Percentiles rank a stretch among this genome's conserved stretches.
Evolutionary conservation across 2,113 vertebrate species (phyloP).

Genomic region (Manacus vitellinus): DNA sequence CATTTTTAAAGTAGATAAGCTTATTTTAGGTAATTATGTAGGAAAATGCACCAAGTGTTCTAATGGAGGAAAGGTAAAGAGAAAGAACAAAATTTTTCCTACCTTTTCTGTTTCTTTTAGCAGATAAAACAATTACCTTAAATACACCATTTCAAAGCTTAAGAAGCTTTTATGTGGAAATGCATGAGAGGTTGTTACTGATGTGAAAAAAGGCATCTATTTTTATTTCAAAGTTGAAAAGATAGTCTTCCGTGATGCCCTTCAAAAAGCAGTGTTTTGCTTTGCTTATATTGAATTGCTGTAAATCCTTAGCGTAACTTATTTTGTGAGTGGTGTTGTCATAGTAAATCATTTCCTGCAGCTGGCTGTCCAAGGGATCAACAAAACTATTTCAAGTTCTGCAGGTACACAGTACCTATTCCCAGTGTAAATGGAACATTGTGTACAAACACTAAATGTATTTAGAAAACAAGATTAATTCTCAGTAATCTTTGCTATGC

Average conservation of each 20-base stretch:
- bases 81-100: neutral
- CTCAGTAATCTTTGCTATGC: neutral
- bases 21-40: slow-evolving; percentile 19
- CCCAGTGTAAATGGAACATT: neutral
- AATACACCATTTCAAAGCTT: slow-evolving; percentile 16
- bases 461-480: neutral
- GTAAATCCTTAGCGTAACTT: neutral
- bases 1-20: neutral
- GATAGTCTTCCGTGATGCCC: neutral
- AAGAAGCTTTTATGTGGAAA: slow-evolving; percentile 44
- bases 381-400: neutral
- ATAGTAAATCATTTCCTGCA: neutral
- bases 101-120: slow-evolving; percentile 7
- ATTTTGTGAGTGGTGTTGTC: neutral
- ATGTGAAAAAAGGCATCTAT: slow-evolving; percentile 16
- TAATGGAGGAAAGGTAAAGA: neutral
- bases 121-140: slow-evolving; percentile 33
- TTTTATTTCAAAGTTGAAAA: slow-evolving; percentile 40
- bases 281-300: neutral
- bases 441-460: neutral
- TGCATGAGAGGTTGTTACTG: neutral
- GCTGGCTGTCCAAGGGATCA: neutral
- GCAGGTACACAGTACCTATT: neutral
- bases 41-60: neutral
- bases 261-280: neutral